Evolutionary conservation across 2,113 vertebrate genomes (phyloP).

Genomic region (Barnardius zonarius): DNA sequence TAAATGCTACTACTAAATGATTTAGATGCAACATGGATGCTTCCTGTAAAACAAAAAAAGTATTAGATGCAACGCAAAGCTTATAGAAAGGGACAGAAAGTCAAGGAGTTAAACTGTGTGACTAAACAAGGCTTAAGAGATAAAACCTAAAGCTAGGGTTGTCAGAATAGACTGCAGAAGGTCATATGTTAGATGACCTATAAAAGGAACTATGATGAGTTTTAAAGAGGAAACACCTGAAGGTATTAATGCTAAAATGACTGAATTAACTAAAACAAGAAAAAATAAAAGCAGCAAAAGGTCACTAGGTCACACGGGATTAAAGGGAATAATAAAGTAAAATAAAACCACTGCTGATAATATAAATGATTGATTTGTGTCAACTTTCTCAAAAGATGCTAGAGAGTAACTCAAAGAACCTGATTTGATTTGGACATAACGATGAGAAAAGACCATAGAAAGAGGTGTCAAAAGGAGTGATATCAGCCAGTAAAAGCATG

Average conservation of each 20-base stretch:
- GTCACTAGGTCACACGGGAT: background rate
- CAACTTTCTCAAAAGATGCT: background rate
- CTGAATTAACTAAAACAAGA: background rate
- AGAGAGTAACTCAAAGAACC: background rate
- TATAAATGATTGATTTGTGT: background rate
- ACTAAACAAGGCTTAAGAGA: background rate
- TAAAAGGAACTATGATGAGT: background rate
- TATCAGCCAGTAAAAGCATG: background rate
- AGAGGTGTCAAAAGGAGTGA: background rate
- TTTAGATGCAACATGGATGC: background rate
- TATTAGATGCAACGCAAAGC: background rate
- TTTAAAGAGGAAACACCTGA: constrained; percentile 13
- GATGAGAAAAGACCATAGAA: background rate
- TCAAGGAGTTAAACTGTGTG: background rate
- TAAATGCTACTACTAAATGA: background rate
- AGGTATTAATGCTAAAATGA: background rate
- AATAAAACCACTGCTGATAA: background rate
- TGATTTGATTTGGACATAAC: background rate
- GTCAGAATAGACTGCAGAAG: background rate
- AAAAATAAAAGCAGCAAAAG: background rate
- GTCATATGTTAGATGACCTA: background rate
- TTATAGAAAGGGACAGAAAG: background rate
- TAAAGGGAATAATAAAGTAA: constrained; percentile 4
- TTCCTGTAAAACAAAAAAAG: background rate
- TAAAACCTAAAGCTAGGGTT: background rate